Conservation (phyloP, 2,797 vertebrate genomes). For the Sebastes iracundus region DNA sequence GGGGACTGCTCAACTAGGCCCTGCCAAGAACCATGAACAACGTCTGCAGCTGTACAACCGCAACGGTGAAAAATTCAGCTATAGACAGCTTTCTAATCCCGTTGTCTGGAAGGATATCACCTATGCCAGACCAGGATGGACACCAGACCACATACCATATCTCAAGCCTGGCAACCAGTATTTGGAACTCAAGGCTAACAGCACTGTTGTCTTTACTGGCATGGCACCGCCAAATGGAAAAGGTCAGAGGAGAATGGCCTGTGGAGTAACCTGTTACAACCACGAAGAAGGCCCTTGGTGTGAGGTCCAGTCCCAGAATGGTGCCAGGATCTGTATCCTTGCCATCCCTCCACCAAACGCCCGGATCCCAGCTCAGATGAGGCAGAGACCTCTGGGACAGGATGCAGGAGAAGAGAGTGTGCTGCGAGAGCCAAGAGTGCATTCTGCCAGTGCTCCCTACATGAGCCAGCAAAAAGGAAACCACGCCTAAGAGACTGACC, state of each 20-base stretch:
- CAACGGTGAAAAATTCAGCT: not conserved
- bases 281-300: not conserved
- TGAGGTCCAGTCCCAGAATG: not conserved
- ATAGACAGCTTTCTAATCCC: not conserved
- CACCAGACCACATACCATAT: not conserved
- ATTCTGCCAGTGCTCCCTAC: too few relatives aligned
- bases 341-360: not conserved
- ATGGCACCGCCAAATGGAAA: not conserved
- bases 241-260: not conserved
- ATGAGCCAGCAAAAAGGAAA: not conserved
- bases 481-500: not conserved
- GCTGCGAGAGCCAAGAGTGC: not conserved
- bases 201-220: not conserved
- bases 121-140: constrained; percentile 1
- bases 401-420: not conserved
- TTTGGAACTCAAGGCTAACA: not conserved
- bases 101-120: not conserved
- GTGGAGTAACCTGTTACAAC: not conserved
- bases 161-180: not conserved
- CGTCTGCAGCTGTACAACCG: constrained; percentile 1
- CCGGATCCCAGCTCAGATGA: not conserved
- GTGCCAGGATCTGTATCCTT: not conserved
- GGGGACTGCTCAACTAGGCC: not conserved
- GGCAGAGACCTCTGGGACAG: not conserved
- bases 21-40: not conserved